Evolutionary conservation across 2,113 vertebrate genomes (phyloP).

Genomic region (Rhineura floridana): DNA sequence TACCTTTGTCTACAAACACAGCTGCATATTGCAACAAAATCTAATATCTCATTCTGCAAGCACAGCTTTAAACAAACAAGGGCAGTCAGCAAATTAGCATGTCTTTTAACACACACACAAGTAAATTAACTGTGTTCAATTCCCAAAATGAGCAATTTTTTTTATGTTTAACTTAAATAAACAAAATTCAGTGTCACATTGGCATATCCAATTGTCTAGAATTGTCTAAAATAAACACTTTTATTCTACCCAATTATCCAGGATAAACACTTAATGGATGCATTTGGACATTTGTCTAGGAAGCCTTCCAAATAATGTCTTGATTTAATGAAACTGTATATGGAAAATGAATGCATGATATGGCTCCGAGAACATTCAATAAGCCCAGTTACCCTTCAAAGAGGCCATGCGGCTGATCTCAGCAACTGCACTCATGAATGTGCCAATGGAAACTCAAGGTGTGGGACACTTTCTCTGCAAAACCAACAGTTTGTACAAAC

Average conservation of each 20-base stretch:
- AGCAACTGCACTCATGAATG: constrained; percentile 7
- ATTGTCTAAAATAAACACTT: no score
- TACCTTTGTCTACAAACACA: no score
- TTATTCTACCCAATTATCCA: not conserved
- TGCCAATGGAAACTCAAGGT: constrained; percentile 20
- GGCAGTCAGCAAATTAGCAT: no score
- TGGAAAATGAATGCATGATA: constrained; percentile 21
- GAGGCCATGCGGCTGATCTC: not conserved
- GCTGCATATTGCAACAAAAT: no score
- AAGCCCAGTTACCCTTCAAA: constrained; percentile 2
- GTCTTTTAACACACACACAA: no score
- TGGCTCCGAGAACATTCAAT: not conserved
- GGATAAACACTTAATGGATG: constrained; percentile 1
- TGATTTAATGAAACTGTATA: constrained; percentile 7
- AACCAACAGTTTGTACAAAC: not conserved
- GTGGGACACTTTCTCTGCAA: constrained; percentile 12
- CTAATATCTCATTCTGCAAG: no score
- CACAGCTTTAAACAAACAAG: no score
- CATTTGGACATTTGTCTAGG: constrained; percentile 1
- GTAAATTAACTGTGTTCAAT: no score
- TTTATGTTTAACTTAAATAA: no score
- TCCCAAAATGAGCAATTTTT: no score
- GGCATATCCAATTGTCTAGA: no score
- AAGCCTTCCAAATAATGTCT: constrained; percentile 18
- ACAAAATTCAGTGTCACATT: no score